Evolutionary conservation across 30 jellyfish, hydroid and myxozoan genomes (phyloP), one percentile per base, ranked within the genome.

Genomic region (Pelagia noctiluca): DNA sequence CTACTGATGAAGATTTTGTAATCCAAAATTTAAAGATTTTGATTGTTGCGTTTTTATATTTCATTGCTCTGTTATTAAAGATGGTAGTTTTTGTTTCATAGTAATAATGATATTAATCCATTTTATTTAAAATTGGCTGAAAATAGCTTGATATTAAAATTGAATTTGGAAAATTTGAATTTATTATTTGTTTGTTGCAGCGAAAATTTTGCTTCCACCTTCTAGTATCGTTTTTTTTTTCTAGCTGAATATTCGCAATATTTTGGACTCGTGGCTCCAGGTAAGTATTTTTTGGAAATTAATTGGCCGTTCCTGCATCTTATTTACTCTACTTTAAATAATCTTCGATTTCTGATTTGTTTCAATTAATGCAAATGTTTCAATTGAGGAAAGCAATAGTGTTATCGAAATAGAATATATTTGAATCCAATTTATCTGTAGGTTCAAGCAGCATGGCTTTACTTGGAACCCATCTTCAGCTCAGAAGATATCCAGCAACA

Each of bases 361-460:
- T 12, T 71, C 34, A 5, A n/a, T 21, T 28, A 18, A 30, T 7
- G 16, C 3, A 16, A 24, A 8, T 71, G 75, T 35, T 71, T 11
- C 68, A 12, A 71, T 2, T 52, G 68, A 18, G 31, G 24, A n/a
- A n/a, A 42, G 57, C 8, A 8, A 8, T 42, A 42, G 57, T 42
- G 12, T 42, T 16, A 42, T 42, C 16, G 57, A 42, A 42, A 42
- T 42, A 16, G 16, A 42, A 16, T 5, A 5, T 42, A 5, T 8
- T 34, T 62, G 7, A 47, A 13, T 28, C 31, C 53, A 12, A 3
- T 48, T 13, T 76, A 24, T 60, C 25, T 31, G 8, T 22, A 83
- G 93, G 93, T 83, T 23, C 93, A 83, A 68, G 93, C 93, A 0
- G 54, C 93, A 3, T 83, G 93, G 93, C 73, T 83, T 5, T 83